These are phyloP conservation scores for Cyclopterus lumpus DNA, from an alignment of 2,797 vertebrate species.

Conservation along the genomic window DNA sequence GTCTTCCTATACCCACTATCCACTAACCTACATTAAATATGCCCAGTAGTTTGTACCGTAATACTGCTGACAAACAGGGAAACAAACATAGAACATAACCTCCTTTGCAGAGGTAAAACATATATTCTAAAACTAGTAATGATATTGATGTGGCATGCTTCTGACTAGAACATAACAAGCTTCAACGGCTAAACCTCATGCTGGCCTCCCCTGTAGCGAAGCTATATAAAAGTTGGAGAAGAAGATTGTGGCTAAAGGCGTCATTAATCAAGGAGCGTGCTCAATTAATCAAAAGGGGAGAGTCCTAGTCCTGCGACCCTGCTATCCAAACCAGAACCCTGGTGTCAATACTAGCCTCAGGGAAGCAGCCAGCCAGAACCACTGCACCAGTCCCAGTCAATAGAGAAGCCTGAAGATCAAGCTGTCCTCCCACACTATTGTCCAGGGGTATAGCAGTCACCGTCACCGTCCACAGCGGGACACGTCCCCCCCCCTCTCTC, in stretches of 20 bases:
- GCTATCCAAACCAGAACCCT: slow-evolving; percentile 77
- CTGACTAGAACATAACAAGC: background rate
- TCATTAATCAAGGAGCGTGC: slow-evolving; percentile 79
- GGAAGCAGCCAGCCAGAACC: slow-evolving; percentile 82
- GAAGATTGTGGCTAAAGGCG: slow-evolving; percentile 65
- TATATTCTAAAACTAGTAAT: background rate
- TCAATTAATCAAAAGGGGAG: slow-evolving; percentile 81
- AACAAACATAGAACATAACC: too few species aligned
- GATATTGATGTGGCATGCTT: background rate
- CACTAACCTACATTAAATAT: too few species aligned
- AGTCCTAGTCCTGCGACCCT: slow-evolving; percentile 69
- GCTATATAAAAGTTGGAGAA: slow-evolving; percentile 62
- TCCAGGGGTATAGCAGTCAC: slow-evolving; percentile 49
- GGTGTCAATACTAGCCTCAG: slow-evolving; percentile 82
- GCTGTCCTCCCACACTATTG: slow-evolving; percentile 74
- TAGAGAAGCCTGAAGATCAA: slow-evolving; percentile 74
- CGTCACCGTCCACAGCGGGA: slow-evolving; percentile 43
- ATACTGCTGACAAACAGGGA: too few species aligned
- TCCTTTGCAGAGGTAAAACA: background rate
- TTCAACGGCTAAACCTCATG: slow-evolving; percentile 11
- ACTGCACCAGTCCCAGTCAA: slow-evolving; percentile 78
- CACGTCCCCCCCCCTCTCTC: background rate
- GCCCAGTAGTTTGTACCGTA: too few species aligned
- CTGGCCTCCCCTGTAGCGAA: slow-evolving; percentile 12
- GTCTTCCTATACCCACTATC: background rate